Conservation (phyloP, 2,113 vertebrate species). For the Gallinago undulata region DNA sequence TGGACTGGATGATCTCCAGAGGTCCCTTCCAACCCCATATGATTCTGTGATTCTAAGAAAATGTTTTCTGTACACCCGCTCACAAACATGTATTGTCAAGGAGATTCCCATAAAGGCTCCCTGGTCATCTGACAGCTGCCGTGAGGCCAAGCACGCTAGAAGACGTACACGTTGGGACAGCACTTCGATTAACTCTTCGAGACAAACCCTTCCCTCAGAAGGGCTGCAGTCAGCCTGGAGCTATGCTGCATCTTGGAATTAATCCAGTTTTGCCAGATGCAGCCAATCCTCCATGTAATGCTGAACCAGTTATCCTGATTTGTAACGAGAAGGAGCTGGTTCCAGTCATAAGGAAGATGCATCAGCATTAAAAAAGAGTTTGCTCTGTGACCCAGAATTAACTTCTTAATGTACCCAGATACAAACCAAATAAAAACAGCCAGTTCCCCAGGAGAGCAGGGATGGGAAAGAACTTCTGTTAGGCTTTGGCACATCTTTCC, state of each 20-base stretch:
- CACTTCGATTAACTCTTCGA: background rate
- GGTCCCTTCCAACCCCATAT: too few species aligned
- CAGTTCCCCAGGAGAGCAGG: background rate
- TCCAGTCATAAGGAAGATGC: background rate
- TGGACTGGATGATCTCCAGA: too few species aligned
- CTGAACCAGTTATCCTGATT: background rate
- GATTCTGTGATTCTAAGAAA: background rate
- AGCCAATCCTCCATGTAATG: background rate
- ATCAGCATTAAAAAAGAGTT: background rate
- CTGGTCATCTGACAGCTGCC: background rate
- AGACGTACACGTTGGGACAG: background rate
- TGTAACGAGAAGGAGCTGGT: background rate
- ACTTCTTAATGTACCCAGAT: background rate
- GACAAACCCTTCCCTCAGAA: background rate
- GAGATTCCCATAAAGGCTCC: background rate
- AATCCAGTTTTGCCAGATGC: conserved; percentile 43
- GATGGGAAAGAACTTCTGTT: background rate
- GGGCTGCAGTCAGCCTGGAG: background rate
- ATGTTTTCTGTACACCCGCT: conserved; percentile 10
- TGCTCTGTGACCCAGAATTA: background rate
- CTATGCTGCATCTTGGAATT: background rate
- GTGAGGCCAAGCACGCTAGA: background rate
- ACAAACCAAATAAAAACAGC: background rate
- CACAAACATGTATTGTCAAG: background rate
- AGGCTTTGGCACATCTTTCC: background rate